These are phyloP conservation scores for Scleropages formosus DNA, from an alignment of 2,797 vertebrate species.

Conservation along the genomic window DNA sequence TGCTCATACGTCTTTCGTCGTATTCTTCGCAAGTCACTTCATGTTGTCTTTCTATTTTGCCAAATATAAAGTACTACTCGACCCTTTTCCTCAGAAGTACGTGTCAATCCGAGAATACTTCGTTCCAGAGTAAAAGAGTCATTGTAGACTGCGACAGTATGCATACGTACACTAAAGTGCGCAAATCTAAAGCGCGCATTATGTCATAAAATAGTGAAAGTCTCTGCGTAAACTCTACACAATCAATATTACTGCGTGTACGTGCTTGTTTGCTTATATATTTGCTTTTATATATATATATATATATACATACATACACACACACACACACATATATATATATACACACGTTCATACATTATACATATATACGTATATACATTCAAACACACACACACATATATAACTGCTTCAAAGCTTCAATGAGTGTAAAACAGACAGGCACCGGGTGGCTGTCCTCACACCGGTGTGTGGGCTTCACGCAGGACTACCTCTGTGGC, in stretches of 20 bases:
- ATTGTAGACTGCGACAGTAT: no score
- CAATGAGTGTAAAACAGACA: no score
- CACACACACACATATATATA: no score
- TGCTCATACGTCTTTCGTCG: slow-evolving; percentile 40
- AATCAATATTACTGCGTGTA: neutral
- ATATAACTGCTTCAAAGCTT: no score
- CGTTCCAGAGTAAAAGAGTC: slow-evolving; percentile 32
- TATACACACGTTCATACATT: no score
- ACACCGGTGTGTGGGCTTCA: no score
- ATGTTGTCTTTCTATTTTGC: slow-evolving; percentile 40
- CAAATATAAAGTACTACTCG: slow-evolving; percentile 61
- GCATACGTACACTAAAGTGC: neutral
- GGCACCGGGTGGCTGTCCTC: no score
- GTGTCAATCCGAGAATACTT: slow-evolving; percentile 46
- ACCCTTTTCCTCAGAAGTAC: slow-evolving; percentile 59
- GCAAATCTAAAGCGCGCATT: slow-evolving; percentile 44
- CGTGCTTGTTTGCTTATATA: neutral
- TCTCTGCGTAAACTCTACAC: neutral
- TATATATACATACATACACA: no score
- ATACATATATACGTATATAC: no score
- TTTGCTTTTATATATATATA: no score
- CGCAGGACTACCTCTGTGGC: slow-evolving; percentile 53
- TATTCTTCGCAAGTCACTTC: slow-evolving; percentile 36
- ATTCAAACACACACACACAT: no score
- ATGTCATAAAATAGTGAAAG: no score